These are phyloP conservation scores for Cryptus viduatorius DNA, from an alignment of 2,888 invertebrate genomes.

Conservation along the genomic window DNA sequence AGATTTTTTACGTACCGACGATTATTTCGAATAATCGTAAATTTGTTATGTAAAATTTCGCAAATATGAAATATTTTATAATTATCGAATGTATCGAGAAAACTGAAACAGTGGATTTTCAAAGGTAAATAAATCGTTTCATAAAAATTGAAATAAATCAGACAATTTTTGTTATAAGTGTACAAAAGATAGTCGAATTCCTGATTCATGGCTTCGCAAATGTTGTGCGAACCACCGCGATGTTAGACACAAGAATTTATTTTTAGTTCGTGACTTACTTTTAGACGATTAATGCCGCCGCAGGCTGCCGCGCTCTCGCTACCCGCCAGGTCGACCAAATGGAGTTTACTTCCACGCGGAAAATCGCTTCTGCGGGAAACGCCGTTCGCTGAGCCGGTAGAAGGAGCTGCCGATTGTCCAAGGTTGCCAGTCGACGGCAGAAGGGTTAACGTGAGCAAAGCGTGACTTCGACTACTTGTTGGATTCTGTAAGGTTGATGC, in stretches of 20 bases:
- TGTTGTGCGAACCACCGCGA: constrained; percentile 8
- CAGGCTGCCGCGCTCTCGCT: constrained; percentile 88
- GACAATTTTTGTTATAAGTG: neutral
- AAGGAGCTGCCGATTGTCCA: constrained; percentile 83
- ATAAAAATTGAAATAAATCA: neutral
- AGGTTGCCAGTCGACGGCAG: constrained; percentile 88
- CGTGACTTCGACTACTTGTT: constrained; percentile 91
- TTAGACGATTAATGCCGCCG: constrained; percentile 83
- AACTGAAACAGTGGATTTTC: neutral
- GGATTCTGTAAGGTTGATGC: constrained; percentile 91
- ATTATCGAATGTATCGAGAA: neutral
- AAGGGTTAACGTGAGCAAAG: constrained; percentile 89
- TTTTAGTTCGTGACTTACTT: constrained; percentile 80
- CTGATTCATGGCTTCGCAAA: constrained; percentile 6
- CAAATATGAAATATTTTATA: neutral
- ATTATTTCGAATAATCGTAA: no score
- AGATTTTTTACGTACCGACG: no score
- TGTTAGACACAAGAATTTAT: constrained; percentile 44
- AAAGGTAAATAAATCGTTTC: neutral
- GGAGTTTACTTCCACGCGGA: constrained; percentile 88
- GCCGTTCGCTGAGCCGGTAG: constrained; percentile 48
- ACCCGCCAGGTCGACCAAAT: constrained; percentile 89
- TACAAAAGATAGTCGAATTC: constrained; percentile 16
- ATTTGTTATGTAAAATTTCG: no score
- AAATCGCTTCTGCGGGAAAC: constrained; percentile 83